phyloP scores from a whole-genome alignment of 2,797 vertebrate species.

The Hydrocynus forskahlii region DNA sequence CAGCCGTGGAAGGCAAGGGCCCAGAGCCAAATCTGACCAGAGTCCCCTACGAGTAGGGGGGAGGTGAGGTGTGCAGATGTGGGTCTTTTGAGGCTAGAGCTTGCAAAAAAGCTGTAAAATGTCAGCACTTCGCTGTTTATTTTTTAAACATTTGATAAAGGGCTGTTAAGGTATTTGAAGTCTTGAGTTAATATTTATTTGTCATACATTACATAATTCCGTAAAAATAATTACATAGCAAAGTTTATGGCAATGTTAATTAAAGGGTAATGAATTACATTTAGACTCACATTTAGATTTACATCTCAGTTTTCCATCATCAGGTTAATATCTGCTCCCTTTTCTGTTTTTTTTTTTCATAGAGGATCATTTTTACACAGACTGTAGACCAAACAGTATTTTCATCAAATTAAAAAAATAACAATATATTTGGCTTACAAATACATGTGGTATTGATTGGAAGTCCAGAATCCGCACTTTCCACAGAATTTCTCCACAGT shows the following conservation, averaged over 20 bases:
- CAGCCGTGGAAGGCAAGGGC: slow-evolving; percentile 41
- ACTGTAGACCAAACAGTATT: not conserved
- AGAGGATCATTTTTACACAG: too few relatives aligned
- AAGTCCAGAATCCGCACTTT: not conserved
- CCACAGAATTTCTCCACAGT: not conserved
- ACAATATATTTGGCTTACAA: not conserved
- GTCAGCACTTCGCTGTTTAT: not conserved
- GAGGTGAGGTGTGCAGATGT: not conserved
- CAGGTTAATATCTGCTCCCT: too few relatives aligned
- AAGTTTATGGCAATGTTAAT: too few relatives aligned
- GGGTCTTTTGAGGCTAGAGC: not conserved
- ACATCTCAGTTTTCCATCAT: too few relatives aligned
- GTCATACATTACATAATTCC: not conserved
- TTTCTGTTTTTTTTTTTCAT: too few relatives aligned
- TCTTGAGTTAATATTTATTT: not conserved
- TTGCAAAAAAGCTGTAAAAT: not conserved
- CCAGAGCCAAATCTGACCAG: slow-evolving; percentile 45
- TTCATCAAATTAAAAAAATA: too few relatives aligned
- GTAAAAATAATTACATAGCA: too few relatives aligned
- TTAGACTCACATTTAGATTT: too few relatives aligned
- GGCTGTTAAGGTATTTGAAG: not conserved
- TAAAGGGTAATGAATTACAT: too few relatives aligned
- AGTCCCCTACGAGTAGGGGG: not conserved
- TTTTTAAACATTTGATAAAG: not conserved
- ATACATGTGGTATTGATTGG: not conserved